These are phyloP conservation scores for Loxodonta africana DNA, from an alignment of 2,113 vertebrate species.

Conservation along the genomic window DNA sequence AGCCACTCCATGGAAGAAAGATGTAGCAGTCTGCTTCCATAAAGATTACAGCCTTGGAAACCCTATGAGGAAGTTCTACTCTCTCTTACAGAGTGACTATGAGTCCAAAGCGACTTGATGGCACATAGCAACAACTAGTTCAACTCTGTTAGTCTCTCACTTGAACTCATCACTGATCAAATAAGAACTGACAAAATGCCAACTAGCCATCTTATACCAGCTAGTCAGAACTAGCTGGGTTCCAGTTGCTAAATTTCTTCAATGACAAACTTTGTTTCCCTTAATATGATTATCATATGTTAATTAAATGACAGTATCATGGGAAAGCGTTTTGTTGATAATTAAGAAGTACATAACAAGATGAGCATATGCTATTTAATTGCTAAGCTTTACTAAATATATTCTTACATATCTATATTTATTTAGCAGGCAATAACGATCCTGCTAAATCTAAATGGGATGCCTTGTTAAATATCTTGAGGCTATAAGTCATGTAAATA, in stretches of 20 bases:
- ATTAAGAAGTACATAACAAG: slow-evolving; percentile 86
- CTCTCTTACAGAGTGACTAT: neutral
- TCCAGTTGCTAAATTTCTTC: slow-evolving; percentile 50
- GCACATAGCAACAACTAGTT: neutral
- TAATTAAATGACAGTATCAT: slow-evolving; percentile 86
- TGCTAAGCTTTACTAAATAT: slow-evolving; percentile 88
- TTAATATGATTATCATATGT: slow-evolving; percentile 84
- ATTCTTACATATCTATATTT: slow-evolving; percentile 89
- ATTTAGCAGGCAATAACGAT: slow-evolving; percentile 88
- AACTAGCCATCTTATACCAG: neutral
- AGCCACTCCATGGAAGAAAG: neutral
- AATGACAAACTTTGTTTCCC: slow-evolving; percentile 70
- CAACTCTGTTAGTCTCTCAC: neutral
- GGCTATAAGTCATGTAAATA: slow-evolving; percentile 86
- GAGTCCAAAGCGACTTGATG: neutral
- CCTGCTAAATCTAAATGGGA: slow-evolving; percentile 89
- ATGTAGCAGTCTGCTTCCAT: neutral
- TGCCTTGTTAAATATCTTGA: slow-evolving; percentile 89
- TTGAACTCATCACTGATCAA: slow-evolving; percentile 16
- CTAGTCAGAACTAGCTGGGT: neutral
- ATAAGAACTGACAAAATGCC: neutral
- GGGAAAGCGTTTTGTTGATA: slow-evolving; percentile 85
- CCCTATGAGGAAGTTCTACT: neutral
- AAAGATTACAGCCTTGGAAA: neutral
- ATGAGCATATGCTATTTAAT: slow-evolving; percentile 86